Evolutionary conservation across 1,140 invertebrate species (phyloP).

Genomic region (Leptinotarsa defecta): DNA sequence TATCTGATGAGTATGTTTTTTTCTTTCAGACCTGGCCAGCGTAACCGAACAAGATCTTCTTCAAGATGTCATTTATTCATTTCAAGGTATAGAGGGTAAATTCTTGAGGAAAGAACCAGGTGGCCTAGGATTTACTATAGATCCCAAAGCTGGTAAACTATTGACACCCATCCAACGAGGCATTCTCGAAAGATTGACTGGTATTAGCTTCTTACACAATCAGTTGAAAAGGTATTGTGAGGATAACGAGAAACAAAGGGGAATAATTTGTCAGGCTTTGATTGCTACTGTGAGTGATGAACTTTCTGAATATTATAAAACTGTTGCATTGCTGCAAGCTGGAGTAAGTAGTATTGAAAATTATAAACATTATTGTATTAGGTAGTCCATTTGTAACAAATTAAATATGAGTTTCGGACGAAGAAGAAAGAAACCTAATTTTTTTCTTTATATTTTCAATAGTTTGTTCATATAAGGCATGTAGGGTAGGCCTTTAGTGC

Average conservation of each 20-base stretch:
- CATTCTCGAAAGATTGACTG: constrained; percentile 73
- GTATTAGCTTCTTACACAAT: constrained; percentile 87
- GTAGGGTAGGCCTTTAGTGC: too few relatives aligned
- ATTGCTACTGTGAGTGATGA: constrained; percentile 84
- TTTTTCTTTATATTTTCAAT: too few relatives aligned
- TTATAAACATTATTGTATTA: not conserved
- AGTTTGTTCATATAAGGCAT: too few relatives aligned
- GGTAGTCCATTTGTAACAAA: too few relatives aligned
- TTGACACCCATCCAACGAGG: constrained; percentile 57
- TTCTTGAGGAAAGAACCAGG: constrained; percentile 70
- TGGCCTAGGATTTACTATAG: constrained; percentile 70
- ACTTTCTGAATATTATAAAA: constrained; percentile 84
- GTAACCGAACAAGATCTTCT: constrained; percentile 61
- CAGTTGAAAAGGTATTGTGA: constrained; percentile 73
- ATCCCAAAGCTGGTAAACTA: constrained; percentile 60
- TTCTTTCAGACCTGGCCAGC: constrained; percentile 34
- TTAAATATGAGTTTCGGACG: too few relatives aligned
- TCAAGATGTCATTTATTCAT: constrained; percentile 78
- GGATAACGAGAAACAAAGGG: constrained; percentile 66
- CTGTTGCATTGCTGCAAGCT: constrained; percentile 85
- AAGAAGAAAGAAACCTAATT: too few relatives aligned
- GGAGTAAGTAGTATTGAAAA: constrained; percentile 61
- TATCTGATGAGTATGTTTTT: too few relatives aligned
- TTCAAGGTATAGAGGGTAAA: constrained; percentile 82
- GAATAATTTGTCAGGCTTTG: constrained; percentile 74